Conservation (phyloP, 92 coral and sea anemone species). For the Pocillopora meandrina region DNA sequence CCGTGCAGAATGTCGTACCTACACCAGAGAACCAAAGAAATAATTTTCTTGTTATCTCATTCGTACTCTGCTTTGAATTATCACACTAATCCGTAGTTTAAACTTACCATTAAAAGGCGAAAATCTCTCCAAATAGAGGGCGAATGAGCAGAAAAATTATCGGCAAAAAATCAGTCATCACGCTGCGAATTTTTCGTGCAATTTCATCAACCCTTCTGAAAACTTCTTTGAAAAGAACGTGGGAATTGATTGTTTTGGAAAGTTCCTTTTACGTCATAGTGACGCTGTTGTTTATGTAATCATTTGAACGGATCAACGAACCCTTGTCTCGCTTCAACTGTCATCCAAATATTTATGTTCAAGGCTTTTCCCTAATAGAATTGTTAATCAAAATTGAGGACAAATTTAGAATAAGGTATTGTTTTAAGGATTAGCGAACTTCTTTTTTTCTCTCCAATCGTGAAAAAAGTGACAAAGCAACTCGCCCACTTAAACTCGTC, state of each 20-base stretch:
- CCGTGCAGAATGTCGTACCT: background rate
- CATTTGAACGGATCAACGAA: conserved; percentile 11
- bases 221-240: background rate
- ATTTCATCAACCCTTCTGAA: background rate
- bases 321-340: background rate
- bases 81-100: background rate
- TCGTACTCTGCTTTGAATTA: background rate
- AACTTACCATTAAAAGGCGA: background rate
- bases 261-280: conserved; percentile 48
- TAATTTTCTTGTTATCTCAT: background rate
- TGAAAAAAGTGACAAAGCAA: background rate
- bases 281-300: conserved; percentile 46
- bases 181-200: background rate
- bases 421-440: background rate
- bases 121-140: no score
- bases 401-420: background rate
- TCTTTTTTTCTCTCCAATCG: background rate
- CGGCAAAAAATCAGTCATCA: background rate
- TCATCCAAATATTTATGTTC: background rate
- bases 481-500: background rate
- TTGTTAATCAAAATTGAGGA: background rate
- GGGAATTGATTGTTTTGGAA: background rate
- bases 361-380: background rate
- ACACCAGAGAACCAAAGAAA: background rate
- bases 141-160: background rate